These are phyloP conservation scores for Mamestra brassicae DNA, from an alignment of 2,888 invertebrate species.

Conservation along the genomic window DNA sequence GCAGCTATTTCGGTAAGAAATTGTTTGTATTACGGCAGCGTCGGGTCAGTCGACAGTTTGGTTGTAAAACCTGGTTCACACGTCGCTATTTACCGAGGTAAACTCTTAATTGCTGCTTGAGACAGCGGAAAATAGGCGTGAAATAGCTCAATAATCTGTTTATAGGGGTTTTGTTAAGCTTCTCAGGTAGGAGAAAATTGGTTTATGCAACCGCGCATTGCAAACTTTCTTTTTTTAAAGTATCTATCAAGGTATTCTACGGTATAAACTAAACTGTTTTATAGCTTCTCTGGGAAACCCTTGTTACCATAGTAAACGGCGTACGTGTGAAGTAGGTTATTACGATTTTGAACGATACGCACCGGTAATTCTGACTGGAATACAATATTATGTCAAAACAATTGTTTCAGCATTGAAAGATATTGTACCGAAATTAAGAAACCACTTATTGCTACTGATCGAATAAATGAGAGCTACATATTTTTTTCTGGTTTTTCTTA, in stretches of 20 bases:
- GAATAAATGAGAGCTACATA: constrained; percentile 58
- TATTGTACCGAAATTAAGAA: constrained; percentile 47
- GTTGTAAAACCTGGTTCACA: constrained; percentile 51
- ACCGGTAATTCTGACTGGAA: constrained; percentile 40
- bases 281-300: constrained; percentile 8
- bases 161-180: constrained; percentile 26
- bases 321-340: constrained; percentile 53
- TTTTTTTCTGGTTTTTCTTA: constrained; percentile 35
- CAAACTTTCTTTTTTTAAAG: constrained; percentile 36
- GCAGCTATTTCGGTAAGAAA: constrained; percentile 87
- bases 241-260: not conserved
- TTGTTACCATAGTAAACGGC: not conserved
- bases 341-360: constrained; percentile 45
- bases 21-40: constrained; percentile 84
- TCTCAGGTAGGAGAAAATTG: constrained; percentile 29
- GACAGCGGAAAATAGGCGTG: constrained; percentile 26
- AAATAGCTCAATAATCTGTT: constrained; percentile 30
- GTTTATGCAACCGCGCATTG: constrained; percentile 25
- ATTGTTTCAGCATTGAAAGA: constrained; percentile 25
- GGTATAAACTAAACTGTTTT: not conserved
- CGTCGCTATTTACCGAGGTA: constrained; percentile 18
- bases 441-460: constrained; percentile 43
- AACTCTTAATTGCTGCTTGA: constrained; percentile 32
- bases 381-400: constrained; percentile 28
- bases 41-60: constrained; percentile 68